Evolutionary conservation across 2,888 invertebrate species (phyloP).

Genomic region (Hypomecis atomaria): DNA sequence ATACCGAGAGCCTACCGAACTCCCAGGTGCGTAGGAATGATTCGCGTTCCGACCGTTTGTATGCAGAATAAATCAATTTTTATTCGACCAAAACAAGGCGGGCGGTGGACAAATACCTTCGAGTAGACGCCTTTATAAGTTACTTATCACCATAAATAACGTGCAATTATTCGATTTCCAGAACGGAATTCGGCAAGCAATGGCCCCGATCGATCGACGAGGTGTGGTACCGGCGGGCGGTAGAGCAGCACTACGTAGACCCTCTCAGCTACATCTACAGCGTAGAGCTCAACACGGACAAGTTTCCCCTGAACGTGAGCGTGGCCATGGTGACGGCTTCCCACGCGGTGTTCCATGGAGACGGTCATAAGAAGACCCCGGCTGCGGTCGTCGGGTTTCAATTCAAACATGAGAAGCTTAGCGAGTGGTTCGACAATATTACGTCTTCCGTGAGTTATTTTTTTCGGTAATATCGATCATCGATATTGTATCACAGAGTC

Average conservation of each 20-base stretch:
- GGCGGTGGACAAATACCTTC: no score
- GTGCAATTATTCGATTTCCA: slow-evolving; percentile 51
- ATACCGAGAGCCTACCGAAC: no score
- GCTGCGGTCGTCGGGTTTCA: slow-evolving; percentile 91
- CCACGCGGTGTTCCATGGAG: slow-evolving; percentile 90
- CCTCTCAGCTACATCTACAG: slow-evolving; percentile 92
- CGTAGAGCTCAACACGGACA: slow-evolving; percentile 70
- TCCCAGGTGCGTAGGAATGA: no score
- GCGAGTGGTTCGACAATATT: slow-evolving; percentile 91
- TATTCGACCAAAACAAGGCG: no score
- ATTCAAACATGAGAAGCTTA: slow-evolving; percentile 91
- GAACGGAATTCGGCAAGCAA: slow-evolving; percentile 89
- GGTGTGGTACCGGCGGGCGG: slow-evolving; percentile 94
- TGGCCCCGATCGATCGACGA: slow-evolving; percentile 93
- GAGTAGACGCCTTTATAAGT: no score
- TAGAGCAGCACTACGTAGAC: slow-evolving; percentile 92
- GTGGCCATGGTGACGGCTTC: slow-evolving; percentile 92
- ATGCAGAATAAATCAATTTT: no score
- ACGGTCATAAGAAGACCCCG: slow-evolving; percentile 85
- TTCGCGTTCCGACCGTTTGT: no score
- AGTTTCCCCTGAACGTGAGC: slow-evolving; percentile 83
- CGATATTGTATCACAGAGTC: no score
- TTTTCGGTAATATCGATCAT: slow-evolving; percentile 4
- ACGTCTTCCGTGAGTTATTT: slow-evolving; percentile 89
- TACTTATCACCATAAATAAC: neutral